Base-by-base conservation (phyloP, 2,797 vertebrate genomes). In the Poecilia gillii region DNA sequence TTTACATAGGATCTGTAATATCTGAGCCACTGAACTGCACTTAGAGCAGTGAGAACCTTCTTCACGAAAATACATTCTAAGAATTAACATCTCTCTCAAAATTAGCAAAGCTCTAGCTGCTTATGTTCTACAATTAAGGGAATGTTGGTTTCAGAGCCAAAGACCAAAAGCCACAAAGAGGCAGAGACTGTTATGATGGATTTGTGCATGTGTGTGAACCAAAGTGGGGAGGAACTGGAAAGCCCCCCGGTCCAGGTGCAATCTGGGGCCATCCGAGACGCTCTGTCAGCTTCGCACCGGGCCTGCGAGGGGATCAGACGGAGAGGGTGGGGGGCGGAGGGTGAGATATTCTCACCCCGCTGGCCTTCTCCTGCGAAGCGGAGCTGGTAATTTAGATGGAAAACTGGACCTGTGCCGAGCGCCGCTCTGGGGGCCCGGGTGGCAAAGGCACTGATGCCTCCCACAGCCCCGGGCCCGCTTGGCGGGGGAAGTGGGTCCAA, bases 221-320 rank as follows among this genome's bases (percentile, higher is more conserved):
- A 73, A 64, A 73, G 81, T 62, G 74, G 78, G 73, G 79, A 39
- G 8, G 51, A 28, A 75, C 66, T 87, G 88, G 86, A 86, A 89
- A 89, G 77, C 87, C 89, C 85, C 85, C 86, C 71, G 14, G 79
- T 77, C 90, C 93, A 94, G 94, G 95, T 96, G 95, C 95, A 96
- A 85, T 81, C 92, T 86, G 81, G 90, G 95, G 95, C 94, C 95
- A 96, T 91, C 94, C 93, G 95, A 87, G 92, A 91, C 93, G 95
- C 94, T 95, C 94, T 77, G 88, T 90, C 95, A 92, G 94, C 94
- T 96, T 84, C 77, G 84, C 80, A 84, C 84, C 47, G 71, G 89
- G 90, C 91, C 85, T 84, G 82, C 68, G 68, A 89, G 90, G 90
- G 85, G 89, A 81, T 91, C 82, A 90, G 90, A 85, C 84, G 3